Evolutionary conservation across 1,140 invertebrate species (phyloP).

Genomic region (Proctacanthus coquilletti): DNA sequence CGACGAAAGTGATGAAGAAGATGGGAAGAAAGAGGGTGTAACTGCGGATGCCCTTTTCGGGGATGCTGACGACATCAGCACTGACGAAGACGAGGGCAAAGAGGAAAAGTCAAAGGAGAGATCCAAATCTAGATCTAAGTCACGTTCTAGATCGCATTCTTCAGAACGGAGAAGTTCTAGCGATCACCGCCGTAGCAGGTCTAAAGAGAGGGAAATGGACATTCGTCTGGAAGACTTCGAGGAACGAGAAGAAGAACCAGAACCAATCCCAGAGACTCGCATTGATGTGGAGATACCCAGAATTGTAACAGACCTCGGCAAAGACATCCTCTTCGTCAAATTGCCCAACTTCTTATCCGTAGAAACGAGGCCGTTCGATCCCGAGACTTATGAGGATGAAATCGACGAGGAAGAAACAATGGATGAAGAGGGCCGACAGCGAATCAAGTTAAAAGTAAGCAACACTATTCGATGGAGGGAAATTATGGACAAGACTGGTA

Average conservation of each 20-base stretch:
- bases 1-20: conserved; percentile 29
- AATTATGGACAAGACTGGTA: conserved; percentile 66
- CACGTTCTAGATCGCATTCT: conserved; percentile 1
- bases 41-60: conserved; percentile 78
- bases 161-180: conserved; percentile 21
- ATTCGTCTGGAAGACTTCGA: conserved; percentile 39
- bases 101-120: conserved; percentile 28
- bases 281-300: conserved; percentile 95
- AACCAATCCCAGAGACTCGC: conserved; percentile 74
- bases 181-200: conserved; percentile 21
- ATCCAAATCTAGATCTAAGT: conserved; percentile 14
- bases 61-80: conserved; percentile 83
- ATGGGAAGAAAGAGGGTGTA: conserved; percentile 30
- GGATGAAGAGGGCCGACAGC: conserved; percentile 93
- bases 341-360: conserved; percentile 85
- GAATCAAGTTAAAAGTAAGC: conserved; percentile 85
- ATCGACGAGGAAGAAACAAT: conserved; percentile 97
- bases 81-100: conserved; percentile 49
- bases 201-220: conserved; percentile 27
- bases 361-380: conserved; percentile 87
- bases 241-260: conserved; percentile 55
- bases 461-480: conserved; percentile 97
- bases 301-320: conserved; percentile 81
- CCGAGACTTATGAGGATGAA: conserved; percentile 93
- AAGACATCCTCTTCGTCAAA: conserved; percentile 89